Evolutionary conservation across 2,888 invertebrate species (phyloP).

Genomic region (Anoplius nigerrimus): DNA sequence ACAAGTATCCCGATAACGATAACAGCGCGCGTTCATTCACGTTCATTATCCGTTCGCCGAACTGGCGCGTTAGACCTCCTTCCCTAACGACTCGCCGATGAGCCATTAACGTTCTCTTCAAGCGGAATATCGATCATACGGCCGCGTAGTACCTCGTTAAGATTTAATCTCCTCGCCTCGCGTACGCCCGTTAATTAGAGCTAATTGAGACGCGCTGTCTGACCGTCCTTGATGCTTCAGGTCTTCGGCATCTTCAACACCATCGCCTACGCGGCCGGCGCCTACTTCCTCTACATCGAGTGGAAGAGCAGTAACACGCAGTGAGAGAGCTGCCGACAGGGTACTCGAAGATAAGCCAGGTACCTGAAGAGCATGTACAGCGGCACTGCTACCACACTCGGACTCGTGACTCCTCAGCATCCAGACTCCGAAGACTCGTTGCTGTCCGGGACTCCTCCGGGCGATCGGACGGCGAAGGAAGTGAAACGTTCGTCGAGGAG

Average conservation of each 20-base stretch:
- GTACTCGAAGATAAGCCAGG: constrained; percentile 50
- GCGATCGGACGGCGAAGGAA: constrained; percentile 1
- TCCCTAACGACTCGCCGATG: not conserved
- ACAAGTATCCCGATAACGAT: too few relatives aligned
- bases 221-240: constrained; percentile 73
- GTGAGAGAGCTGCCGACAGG: constrained; percentile 40
- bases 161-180: too few relatives aligned
- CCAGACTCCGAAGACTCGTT: not conserved
- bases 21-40: not conserved
- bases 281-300: constrained; percentile 85
- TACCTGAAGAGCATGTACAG: constrained; percentile 52
- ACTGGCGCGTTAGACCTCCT: not conserved
- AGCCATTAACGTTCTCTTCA: not conserved
- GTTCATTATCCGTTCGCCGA: not conserved
- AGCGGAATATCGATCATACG: not conserved
- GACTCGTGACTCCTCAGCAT: constrained; percentile 18
- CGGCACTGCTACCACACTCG: constrained; percentile 21
- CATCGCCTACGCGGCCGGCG: constrained; percentile 85
- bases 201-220: too few relatives aligned
- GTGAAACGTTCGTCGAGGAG: not conserved
- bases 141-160: too few relatives aligned
- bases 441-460: constrained; percentile 1
- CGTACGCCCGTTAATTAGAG: too few relatives aligned
- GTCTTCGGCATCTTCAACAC: constrained; percentile 90
- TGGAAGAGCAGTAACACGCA: constrained; percentile 79